phyloP scores from a whole-genome alignment of 2,797 vertebrate species.

The Macrochelys suwanniensis region DNA sequence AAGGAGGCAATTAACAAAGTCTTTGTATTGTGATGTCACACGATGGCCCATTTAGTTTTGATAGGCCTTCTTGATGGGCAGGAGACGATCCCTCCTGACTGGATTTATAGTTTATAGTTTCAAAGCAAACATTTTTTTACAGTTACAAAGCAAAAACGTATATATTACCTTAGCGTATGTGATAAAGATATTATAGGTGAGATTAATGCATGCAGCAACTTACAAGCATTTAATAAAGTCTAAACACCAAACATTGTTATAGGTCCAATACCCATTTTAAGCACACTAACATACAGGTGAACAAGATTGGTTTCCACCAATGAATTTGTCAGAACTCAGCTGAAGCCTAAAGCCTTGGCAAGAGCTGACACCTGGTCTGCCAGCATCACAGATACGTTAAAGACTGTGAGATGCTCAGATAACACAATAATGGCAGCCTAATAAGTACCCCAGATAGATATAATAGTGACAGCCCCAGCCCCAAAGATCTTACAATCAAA shows the following conservation, averaged over 20 bases:
- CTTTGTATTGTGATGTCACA: background rate
- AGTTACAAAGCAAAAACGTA: background rate
- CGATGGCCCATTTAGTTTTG: background rate
- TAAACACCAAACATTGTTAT: background rate
- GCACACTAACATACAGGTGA: background rate
- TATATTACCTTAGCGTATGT: background rate
- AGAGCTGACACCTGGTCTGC: background rate
- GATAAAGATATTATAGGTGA: background rate
- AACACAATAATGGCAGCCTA: background rate
- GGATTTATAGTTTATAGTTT: background rate
- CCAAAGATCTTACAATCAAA: background rate
- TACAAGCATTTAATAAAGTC: background rate
- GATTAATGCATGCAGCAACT: background rate
- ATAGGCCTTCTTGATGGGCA: background rate
- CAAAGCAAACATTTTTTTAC: background rate
- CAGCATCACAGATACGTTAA: background rate
- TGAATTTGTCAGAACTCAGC: background rate
- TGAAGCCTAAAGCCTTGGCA: background rate
- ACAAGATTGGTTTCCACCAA: background rate
- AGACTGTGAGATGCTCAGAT: background rate
- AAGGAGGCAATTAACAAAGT: background rate
- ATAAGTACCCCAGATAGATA: background rate
- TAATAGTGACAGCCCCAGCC: background rate
- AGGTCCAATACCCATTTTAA: background rate
- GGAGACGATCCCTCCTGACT: background rate